A percentile compares a stretch with the other conserved stretches of the same genome.
Evolutionary conservation across 2,888 invertebrate species (phyloP).

Genomic region (Diaprepes abbreviatus): DNA sequence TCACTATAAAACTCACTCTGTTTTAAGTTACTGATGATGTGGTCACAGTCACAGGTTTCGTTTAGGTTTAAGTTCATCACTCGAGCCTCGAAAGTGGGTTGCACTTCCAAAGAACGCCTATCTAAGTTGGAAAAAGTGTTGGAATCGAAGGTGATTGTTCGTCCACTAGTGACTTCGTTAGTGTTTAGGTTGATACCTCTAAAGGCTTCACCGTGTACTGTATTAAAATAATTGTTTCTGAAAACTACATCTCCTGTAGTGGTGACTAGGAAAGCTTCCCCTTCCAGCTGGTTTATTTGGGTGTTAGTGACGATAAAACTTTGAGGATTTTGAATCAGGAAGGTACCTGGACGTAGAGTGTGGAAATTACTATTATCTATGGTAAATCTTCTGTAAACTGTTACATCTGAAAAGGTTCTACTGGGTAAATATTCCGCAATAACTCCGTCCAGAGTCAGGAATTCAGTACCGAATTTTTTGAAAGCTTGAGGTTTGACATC

Average conservation of each 20-base stretch:
- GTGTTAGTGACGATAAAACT: slow-evolving; percentile 75
- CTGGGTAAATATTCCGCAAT: slow-evolving; percentile 76
- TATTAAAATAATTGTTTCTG: slow-evolving; percentile 75
- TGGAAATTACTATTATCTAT: slow-evolving; percentile 77
- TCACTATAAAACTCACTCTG: slow-evolving; percentile 57
- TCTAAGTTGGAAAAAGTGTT: slow-evolving; percentile 73
- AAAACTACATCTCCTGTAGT: slow-evolving; percentile 76
- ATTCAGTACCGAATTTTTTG: slow-evolving; percentile 81
- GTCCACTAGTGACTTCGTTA: slow-evolving; percentile 67
- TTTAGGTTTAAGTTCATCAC: slow-evolving; percentile 74
- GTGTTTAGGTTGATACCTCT: slow-evolving; percentile 71
- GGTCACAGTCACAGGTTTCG: slow-evolving; percentile 72
- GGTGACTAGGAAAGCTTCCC: slow-evolving; percentile 76
- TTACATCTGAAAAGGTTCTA: slow-evolving; percentile 80
- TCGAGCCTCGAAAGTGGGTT: slow-evolving; percentile 71
- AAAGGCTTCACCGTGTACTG: slow-evolving; percentile 75
- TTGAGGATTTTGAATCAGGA: slow-evolving; percentile 76
- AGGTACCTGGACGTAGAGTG: slow-evolving; percentile 77
- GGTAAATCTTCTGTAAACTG: slow-evolving; percentile 76
- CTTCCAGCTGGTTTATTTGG: slow-evolving; percentile 72
- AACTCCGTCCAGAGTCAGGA: slow-evolving; percentile 76
- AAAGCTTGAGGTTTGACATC: slow-evolving; percentile 80
- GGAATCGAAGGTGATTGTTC: slow-evolving; percentile 74
- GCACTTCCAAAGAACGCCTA: slow-evolving; percentile 73
- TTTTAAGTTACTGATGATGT: slow-evolving; percentile 55